A percentile compares a stretch with the other conserved stretches of the same genome.
Evolutionary conservation across 2,797 vertebrate species (phyloP).

Genomic region (Sylvia borin): DNA sequence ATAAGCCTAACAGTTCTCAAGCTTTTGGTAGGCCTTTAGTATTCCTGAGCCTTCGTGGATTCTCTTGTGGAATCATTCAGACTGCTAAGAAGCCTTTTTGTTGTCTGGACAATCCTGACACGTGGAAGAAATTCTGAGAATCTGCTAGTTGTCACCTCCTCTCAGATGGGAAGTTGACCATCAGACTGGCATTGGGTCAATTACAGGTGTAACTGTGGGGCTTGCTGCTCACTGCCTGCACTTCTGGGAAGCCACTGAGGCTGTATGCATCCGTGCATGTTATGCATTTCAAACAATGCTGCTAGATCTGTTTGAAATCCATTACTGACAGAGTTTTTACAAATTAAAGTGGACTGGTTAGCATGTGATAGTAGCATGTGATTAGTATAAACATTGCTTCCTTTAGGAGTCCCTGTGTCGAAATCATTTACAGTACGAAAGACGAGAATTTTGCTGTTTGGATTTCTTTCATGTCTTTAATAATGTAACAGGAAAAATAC

Average conservation of each 20-base stretch:
- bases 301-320: not conserved
- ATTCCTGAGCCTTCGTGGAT: not conserved
- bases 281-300: not conserved
- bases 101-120: not conserved
- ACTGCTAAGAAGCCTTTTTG: not conserved
- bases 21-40: not conserved
- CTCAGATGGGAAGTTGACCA: not conserved
- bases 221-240: not conserved
- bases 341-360: not conserved
- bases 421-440: not conserved
- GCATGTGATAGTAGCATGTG: not conserved
- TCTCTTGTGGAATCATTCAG: not conserved
- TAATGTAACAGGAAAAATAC: not conserved
- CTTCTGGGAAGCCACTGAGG: not conserved
- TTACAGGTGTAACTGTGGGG: not conserved
- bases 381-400: not conserved
- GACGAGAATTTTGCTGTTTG: not conserved
- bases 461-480: not conserved
- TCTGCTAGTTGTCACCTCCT: not conserved
- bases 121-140: not conserved
- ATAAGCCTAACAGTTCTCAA: not conserved
- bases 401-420: not conserved
- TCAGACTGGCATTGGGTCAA: not conserved
- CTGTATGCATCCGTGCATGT: accelerated
- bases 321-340: not conserved